A percentile compares a stretch with the other conserved stretches of the same genome.
Conservation (phyloP, 2,888 invertebrate genomes). For the Octodonta nipae region DNA sequence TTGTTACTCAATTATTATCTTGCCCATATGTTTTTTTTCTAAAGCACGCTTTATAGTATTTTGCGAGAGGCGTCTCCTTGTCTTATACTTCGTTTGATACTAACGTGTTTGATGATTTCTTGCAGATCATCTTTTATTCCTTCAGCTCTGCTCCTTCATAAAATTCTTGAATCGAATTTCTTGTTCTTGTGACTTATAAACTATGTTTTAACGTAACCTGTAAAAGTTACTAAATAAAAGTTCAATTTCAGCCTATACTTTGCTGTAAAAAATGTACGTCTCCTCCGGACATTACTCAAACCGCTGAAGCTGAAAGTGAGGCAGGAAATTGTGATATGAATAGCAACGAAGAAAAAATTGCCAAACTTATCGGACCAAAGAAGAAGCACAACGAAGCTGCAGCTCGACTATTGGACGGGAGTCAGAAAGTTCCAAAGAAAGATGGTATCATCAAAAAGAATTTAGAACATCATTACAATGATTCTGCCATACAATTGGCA, state of each 20-base stretch:
- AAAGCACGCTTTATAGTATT: too few relatives aligned
- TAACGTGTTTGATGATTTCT: too few relatives aligned
- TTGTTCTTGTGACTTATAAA: too few relatives aligned
- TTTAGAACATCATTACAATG: slow-evolving; percentile 10
- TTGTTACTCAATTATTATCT: too few relatives aligned
- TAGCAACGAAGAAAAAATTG: slow-evolving; percentile 4
- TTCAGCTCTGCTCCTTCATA: too few relatives aligned
- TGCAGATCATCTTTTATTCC: too few relatives aligned
- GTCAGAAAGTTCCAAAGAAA: slow-evolving; percentile 4
- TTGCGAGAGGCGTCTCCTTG: too few relatives aligned
- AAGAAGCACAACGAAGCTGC: slow-evolving; percentile 2
- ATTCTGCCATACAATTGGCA: slow-evolving; percentile 12
- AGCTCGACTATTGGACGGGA: background rate
- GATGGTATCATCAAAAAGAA: slow-evolving; percentile 7
- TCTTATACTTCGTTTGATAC: too few relatives aligned
- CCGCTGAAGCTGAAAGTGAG: background rate
- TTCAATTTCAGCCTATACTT: slow-evolving; percentile 18
- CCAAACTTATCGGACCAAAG: slow-evolving; percentile 2
- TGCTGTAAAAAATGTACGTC: slow-evolving; percentile 14
- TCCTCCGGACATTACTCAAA: background rate
- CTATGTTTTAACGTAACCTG: too few relatives aligned
- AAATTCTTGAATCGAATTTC: too few relatives aligned
- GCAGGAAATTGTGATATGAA: background rate
- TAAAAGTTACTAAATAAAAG: too few relatives aligned
- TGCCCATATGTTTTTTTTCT: too few relatives aligned